These are phyloP conservation scores for Fregata magnificens DNA, from an alignment of 2,113 vertebrate genomes.

Conservation along the genomic window DNA sequence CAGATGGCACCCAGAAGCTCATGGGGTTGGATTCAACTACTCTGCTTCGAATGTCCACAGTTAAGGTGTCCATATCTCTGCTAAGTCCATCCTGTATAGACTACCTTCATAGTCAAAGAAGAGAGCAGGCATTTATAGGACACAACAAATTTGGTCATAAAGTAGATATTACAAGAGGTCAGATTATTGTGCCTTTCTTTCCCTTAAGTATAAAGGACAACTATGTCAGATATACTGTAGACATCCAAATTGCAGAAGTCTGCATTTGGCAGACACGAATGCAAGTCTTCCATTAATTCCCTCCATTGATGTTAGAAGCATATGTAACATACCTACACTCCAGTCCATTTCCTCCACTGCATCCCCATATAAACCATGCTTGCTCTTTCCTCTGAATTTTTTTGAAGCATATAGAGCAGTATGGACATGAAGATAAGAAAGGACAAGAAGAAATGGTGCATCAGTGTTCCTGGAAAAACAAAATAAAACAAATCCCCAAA, in stretches of 20 bases:
- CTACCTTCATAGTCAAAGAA: not conserved
- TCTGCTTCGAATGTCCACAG: not conserved
- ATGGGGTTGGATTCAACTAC: not conserved
- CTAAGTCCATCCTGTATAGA: not conserved
- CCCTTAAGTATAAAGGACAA: not conserved
- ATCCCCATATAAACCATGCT: slow-evolving; percentile 86
- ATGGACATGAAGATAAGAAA: slow-evolving; percentile 88
- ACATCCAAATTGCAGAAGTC: not conserved
- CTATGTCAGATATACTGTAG: not conserved
- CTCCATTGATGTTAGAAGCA: not conserved
- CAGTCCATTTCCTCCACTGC: slow-evolving; percentile 89
- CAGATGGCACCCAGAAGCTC: not conserved
- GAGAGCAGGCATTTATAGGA: not conserved
- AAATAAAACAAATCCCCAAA: not conserved
- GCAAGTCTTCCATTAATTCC: not conserved
- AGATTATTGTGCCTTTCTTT: not conserved
- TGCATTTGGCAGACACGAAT: not conserved
- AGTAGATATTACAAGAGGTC: not conserved
- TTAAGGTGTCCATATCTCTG: not conserved
- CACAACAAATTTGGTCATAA: not conserved
- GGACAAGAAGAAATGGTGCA: slow-evolving; percentile 82
- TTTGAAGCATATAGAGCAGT: slow-evolving; percentile 82
- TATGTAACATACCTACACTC: slow-evolving; percentile 81
- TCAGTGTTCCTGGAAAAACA: slow-evolving; percentile 66
- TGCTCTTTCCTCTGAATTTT: slow-evolving; percentile 79